phyloP scores from a whole-genome alignment of 2,888 invertebrate genomes.

The Dasypolia templi region DNA sequence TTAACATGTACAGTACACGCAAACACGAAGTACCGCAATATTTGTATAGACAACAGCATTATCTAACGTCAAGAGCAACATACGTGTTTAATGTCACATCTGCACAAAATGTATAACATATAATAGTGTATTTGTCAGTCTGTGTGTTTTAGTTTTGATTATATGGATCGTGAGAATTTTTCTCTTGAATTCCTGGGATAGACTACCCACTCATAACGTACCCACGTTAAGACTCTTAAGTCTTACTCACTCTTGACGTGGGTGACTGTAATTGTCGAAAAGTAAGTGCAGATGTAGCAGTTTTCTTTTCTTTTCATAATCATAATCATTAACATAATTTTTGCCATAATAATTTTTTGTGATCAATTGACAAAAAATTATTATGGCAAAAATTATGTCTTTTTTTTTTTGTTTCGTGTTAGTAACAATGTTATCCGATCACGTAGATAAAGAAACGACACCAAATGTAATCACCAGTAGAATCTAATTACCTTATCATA shows the following conservation, averaged over 20 bases:
- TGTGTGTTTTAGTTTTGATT: constrained; percentile 47
- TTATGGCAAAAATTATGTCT: neutral
- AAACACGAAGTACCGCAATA: constrained; percentile 58
- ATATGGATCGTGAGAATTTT: constrained; percentile 20
- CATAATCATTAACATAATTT: no score
- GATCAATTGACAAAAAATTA: neutral
- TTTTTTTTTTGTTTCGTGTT: neutral
- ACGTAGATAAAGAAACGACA: neutral
- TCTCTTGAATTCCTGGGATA: neutral
- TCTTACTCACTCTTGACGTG: constrained; percentile 6
- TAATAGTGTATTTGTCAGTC: constrained; percentile 37
- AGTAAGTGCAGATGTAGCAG: neutral
- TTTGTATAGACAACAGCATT: constrained; percentile 61
- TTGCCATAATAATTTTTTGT: no score
- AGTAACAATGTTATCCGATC: neutral
- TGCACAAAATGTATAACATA: constrained; percentile 55
- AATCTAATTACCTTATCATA: constrained; percentile 36
- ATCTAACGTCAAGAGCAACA: constrained; percentile 59
- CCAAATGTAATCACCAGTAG: constrained; percentile 12
- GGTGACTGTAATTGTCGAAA: neutral
- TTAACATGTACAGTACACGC: constrained; percentile 37
- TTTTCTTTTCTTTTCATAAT: neutral
- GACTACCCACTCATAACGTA: neutral
- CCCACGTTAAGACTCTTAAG: no score
- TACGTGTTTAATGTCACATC: constrained; percentile 62